phyloP scores from a whole-genome alignment of 2,888 invertebrate genomes.

The Therioaphis trifolii region DNA sequence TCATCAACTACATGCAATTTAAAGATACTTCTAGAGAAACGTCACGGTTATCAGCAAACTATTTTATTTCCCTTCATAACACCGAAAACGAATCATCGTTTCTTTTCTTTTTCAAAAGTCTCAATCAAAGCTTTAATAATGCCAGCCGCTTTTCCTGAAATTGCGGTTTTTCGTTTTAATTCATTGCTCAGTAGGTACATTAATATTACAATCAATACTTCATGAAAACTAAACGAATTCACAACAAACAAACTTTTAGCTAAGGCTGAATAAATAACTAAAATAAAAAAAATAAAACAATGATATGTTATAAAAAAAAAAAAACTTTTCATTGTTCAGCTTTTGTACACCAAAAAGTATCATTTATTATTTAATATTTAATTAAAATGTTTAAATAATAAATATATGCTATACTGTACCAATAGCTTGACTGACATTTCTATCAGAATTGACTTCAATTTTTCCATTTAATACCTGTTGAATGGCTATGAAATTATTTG shows the following conservation, averaged over 20 bases:
- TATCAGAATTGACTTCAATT: conserved; percentile 4
- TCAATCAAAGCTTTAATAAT: too few species aligned
- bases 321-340: too few species aligned
- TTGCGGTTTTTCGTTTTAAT: neutral
- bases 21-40: too few species aligned
- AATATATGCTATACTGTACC: neutral
- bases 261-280: conserved; percentile 3
- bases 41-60: too few species aligned
- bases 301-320: too few species aligned
- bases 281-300: neutral
- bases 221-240: neutral
- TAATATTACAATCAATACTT: conserved; percentile 15
- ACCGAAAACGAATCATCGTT: too few species aligned
- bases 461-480: conserved; percentile 23
- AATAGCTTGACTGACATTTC: neutral
- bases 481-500: neutral
- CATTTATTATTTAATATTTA: too few species aligned
- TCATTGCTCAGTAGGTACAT: conserved; percentile 5
- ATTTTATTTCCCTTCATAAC: too few species aligned
- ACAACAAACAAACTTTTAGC: neutral
- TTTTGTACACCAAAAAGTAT: too few species aligned
- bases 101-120: too few species aligned
- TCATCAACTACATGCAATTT: too few species aligned
- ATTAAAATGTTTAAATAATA: neutral
- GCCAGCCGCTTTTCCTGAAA: neutral